These are phyloP conservation scores for Acanthisitta chloris DNA, from an alignment of 2,113 vertebrate genomes.

Conservation along the genomic window DNA sequence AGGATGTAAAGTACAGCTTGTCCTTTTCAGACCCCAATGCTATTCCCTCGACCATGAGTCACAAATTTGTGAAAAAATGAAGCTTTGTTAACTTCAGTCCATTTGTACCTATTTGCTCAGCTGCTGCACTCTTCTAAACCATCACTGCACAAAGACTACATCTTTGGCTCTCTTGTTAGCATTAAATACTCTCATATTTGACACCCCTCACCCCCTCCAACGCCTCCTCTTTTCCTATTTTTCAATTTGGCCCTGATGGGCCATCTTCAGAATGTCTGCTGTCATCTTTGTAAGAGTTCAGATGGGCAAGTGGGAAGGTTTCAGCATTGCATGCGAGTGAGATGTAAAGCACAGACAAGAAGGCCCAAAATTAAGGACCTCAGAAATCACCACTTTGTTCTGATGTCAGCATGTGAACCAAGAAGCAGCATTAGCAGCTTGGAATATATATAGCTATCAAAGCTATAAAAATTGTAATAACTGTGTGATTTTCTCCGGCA, in stretches of 20 bases:
- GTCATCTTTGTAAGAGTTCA: background rate
- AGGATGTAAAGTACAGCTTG: rapidly evolving
- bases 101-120: background rate
- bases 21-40: background rate
- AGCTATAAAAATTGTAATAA: background rate
- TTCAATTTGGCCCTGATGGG: background rate
- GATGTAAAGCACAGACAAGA: background rate
- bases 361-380: background rate
- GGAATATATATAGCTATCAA: background rate
- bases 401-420: background rate
- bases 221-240: rapidly evolving
- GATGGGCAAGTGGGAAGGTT: background rate
- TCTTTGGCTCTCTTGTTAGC: background rate
- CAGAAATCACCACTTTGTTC: background rate
- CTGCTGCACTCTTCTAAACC: background rate
- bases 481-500: background rate
- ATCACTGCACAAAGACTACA: background rate
- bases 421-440: background rate
- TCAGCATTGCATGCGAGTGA: background rate
- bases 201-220: background rate
- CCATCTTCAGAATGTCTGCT: background rate
- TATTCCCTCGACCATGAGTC: background rate
- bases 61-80: background rate
- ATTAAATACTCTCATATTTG: background rate
- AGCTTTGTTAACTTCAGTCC: background rate